Evolutionary conservation across 2,888 invertebrate genomes (phyloP).

Genomic region (Dichetophora obliterata): DNA sequence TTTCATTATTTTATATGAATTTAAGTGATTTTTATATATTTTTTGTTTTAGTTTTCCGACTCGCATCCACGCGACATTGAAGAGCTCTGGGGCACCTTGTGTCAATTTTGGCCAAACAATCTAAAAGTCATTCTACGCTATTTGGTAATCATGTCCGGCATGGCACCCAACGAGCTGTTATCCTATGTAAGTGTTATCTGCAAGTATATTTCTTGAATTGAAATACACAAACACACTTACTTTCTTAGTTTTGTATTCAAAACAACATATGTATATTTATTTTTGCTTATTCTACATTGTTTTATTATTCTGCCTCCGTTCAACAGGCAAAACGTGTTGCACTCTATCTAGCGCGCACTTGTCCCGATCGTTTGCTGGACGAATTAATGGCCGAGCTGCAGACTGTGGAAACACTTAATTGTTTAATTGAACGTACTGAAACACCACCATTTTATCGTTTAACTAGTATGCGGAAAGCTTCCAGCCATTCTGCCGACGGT

Average conservation of each 20-base stretch:
- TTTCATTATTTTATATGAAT: no score
- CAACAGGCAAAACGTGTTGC: conserved; percentile 93
- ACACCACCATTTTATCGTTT: conserved; percentile 98
- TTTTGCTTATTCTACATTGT: neutral
- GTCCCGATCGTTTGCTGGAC: conserved; percentile 92
- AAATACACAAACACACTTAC: no score
- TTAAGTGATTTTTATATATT: no score
- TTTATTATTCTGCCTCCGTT: conserved; percentile 24
- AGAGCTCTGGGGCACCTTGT: conserved; percentile 95
- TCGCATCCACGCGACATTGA: conserved; percentile 96
- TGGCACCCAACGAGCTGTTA: conserved; percentile 95
- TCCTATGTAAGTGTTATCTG: conserved; percentile 81
- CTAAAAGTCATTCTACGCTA: conserved; percentile 96
- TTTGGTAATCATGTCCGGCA: conserved; percentile 94
- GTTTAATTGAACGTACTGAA: conserved; percentile 95
- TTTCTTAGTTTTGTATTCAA: neutral
- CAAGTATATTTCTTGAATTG: no score
- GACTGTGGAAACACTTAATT: conserved; percentile 96
- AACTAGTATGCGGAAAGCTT: conserved; percentile 91
- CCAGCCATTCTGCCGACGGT: conserved; percentile 81
- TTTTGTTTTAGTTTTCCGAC: conserved; percentile 84
- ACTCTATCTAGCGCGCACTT: conserved; percentile 90
- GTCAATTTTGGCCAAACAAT: conserved; percentile 97
- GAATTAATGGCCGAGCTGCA: conserved; percentile 98
- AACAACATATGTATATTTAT: neutral